Evolutionary conservation across 2,797 vertebrate genomes (phyloP), one percentile per base, ranked within the genome.

Genomic region (Limosa lapponica): DNA sequence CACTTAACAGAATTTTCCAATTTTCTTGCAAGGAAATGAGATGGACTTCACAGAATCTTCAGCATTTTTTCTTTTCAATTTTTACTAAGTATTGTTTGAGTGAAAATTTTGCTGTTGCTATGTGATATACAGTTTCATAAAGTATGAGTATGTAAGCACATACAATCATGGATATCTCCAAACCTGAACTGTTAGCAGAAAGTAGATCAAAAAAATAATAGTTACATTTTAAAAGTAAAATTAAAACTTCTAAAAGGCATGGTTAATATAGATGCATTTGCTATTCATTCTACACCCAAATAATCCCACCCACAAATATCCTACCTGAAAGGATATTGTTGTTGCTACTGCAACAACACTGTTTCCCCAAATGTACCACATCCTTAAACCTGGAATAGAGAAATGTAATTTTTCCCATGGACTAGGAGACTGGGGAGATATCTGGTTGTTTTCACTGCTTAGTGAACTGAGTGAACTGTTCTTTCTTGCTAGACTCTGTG

Each of bases 201-300:
- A 0, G 0, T 11, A 43, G 15, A n/a, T 13, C 0, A 48, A 65
- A 39, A 39, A 28, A 37, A 18, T 16, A 54, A 13, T 8, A 28
- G 3, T 34, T 75, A 36, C 2, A 51, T 84, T 78, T 62, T 83
- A 32, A 32, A 90, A 81, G 15, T 66, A 73, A 59, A 92, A 16
- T 16, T 78, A 13, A 43, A 77, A 32, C 9, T 74, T 78, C 12
- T 44, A 54, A 58, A 59, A 8, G 0, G 0, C 7, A 24, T 27
- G 6, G 5, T 82, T 64, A 71, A 34, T 59, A 57, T 3, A 41
- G 4, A 43, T 44, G 4, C 7, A 61, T 78, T 74, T 87, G 13
- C 16, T 30, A 27, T 6, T 72, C 28, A 34, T 44, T 70, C 32
- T 61, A 18, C 55, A 78, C 5, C 4, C 9, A 32, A 15, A 74